Evolutionary conservation across 2,797 vertebrate species (phyloP), one percentile per base, ranked within the genome.

Genomic region (Urophycis tenuis): DNA sequence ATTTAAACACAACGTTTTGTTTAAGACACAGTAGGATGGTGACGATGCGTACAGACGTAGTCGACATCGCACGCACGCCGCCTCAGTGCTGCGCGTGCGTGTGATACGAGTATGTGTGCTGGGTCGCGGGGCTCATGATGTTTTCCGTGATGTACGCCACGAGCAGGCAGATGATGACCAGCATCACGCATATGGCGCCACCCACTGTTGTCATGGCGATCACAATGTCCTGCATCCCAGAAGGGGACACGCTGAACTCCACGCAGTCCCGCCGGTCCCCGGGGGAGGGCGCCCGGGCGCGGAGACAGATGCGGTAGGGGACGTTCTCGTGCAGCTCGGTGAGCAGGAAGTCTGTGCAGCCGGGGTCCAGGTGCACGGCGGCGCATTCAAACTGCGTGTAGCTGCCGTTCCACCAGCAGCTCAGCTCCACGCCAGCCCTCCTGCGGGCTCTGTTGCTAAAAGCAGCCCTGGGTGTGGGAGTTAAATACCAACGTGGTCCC

Each of bases 81-180:
- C 75, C 76, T 86, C 83, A 92, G 83, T 88, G 88, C 45, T 36
- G 88, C 0, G 90, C 89, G 83, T 91, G 93, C 53, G 90, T 84
- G 84, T 84, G 89, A 80, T 92, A 93, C 3, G 89, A 83, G 75
- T 92, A 90, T 1, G 90, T 74, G 81, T 90, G 92, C 41, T 91
- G 91, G 8, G 85, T 87, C 1, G 93, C 84, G 60, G 96, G 94
- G 84, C 93, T 95, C 96, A 97, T 95, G 85, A 98, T 95, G 89
- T 98, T 99, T 85, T 98, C 97, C 2, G 97, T 99, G 90, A 98
- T 97, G 87, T 98, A 99, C 25, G 97, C 97, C 91, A 99, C 97
- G 39, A 99, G 92, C 80, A 99, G 90, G 88, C 97, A 99, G 86
- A 99, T 99, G 90, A 98, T 95, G 87, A 99, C 97, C 86, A 99